Evolutionary conservation across 2,888 invertebrate species (phyloP).

Genomic region (Leucophora obtusa): DNA sequence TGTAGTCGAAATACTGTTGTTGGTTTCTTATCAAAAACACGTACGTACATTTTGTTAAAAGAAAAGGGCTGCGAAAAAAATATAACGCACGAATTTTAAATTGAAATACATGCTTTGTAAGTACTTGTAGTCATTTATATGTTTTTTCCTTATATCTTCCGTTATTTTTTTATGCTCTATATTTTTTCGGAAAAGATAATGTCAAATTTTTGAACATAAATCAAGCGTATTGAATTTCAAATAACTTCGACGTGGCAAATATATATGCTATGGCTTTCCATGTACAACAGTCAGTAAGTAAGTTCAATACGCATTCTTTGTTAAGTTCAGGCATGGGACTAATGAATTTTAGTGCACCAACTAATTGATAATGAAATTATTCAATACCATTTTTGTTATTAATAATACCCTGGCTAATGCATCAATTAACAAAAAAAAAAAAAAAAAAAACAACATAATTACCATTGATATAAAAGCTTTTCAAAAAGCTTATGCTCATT

Average conservation of each 20-base stretch:
- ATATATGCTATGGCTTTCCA: neutral
- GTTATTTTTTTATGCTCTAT: neutral
- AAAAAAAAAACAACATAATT: too few relatives aligned
- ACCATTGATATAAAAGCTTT: too few relatives aligned
- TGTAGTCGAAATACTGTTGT: conserved; percentile 10
- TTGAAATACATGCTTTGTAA: conserved; percentile 32
- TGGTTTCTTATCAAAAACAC: conserved; percentile 33
- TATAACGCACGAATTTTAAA: conserved; percentile 33
- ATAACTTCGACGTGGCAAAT: neutral
- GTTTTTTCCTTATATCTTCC: neutral
- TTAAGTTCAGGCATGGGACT: too few relatives aligned
- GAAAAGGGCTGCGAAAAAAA: neutral
- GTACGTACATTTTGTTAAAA: conserved; percentile 35
- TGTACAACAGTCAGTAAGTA: neutral
- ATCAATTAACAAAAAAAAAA: too few relatives aligned
- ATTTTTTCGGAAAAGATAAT: conserved; percentile 32
- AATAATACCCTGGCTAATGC: too few relatives aligned
- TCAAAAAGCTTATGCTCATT: too few relatives aligned
- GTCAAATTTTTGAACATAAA: conserved; percentile 49
- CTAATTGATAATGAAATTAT: too few relatives aligned
- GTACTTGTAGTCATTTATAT: conserved; percentile 17
- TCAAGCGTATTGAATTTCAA: conserved; percentile 52
- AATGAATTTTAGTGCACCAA: too few relatives aligned
- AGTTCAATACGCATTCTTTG: neutral
- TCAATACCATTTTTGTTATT: too few relatives aligned